A percentile compares a stretch with the other conserved stretches of the same genome.
These are phyloP conservation scores for Sylvietta virens DNA, from an alignment of 2,113 vertebrate species.

Conservation along the genomic window DNA sequence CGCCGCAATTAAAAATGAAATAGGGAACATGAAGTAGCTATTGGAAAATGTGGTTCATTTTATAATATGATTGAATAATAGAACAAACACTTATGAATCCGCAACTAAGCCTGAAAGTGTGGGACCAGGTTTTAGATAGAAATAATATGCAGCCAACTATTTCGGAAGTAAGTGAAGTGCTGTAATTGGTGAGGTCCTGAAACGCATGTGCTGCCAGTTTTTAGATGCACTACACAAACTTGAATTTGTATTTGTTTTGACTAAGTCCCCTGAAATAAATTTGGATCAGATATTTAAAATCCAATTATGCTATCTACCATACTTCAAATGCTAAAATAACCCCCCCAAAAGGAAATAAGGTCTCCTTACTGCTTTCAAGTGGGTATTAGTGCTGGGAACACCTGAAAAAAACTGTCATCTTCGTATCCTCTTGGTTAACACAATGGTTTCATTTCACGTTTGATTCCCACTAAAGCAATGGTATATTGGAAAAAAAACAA, in stretches of 20 bases:
- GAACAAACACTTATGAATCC: slow-evolving; percentile 23
- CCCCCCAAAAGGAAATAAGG: slow-evolving; percentile 22
- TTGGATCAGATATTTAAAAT: slow-evolving; percentile 64
- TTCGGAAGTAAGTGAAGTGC: slow-evolving; percentile 34
- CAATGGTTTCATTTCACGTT: slow-evolving; percentile 18
- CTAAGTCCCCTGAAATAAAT: slow-evolving; percentile 47
- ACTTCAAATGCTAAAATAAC: slow-evolving; percentile 58
- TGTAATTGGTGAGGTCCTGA: slow-evolving; percentile 38
- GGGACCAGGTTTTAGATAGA: slow-evolving; percentile 22
- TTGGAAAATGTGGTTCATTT: slow-evolving; percentile 63
- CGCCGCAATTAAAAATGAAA: slow-evolving; percentile 46
- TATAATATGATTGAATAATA: slow-evolving; percentile 62
- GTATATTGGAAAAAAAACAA: slow-evolving; percentile 33
- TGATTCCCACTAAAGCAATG: slow-evolving; percentile 46
- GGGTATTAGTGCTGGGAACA: slow-evolving; percentile 66
- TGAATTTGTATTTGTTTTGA: slow-evolving; percentile 59
- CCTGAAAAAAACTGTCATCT: slow-evolving; percentile 43
- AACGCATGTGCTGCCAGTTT: neutral
- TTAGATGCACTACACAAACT: slow-evolving; percentile 7
- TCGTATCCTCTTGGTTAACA: slow-evolving; percentile 44
- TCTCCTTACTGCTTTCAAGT: slow-evolving; percentile 62
- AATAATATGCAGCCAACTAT: neutral
- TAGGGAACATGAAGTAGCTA: slow-evolving; percentile 50
- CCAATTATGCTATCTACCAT: slow-evolving; percentile 54
- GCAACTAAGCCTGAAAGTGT: slow-evolving; percentile 46